Evolutionary conservation across 1,140 invertebrate species (phyloP), one percentile per base, ranked within the genome.

Genomic region (Euwallacea similis): DNA sequence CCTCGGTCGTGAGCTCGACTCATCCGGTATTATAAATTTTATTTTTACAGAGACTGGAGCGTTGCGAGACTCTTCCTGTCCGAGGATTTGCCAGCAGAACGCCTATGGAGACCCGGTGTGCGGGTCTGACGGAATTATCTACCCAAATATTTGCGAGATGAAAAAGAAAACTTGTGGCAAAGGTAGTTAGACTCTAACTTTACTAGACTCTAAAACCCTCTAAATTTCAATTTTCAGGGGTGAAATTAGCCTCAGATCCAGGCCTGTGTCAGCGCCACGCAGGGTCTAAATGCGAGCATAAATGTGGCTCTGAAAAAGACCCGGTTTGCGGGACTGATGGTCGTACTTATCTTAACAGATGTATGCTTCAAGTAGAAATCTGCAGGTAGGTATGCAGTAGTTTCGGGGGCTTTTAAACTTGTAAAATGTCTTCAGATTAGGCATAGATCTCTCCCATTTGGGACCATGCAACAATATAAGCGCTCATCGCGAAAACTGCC

Each of bases 281-380:
- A 3, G 90, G 91, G 56, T 93, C 91, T 70, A 90, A 89, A 76
- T 93, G 93, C 79, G 87, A 88, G 63, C 86, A 89, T 76, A 87
- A 90, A 11, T 95, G 93, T 79, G 87, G 89, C 2, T 87, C 88
- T 2, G 93, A 94, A 78, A 88, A 91, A 74, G 94, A 96, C 81
- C 90, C 90, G 0, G 93, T 97, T 9, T 98, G 96, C 79, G 95
- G 93, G 0, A 94, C 92, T 0, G 93, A 97, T 76, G 93, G 94
- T 13, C 85, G 90, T 56, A 96, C 94, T 0, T 97, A 97, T 78
- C 84, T 93, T 9, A 98, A 97, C 82, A 86, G 92, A 74, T 97
- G 95, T 81, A 93, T 95, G 88, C 85, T 97, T 72, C 88, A 92
- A 79, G 92, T 95, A 2, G 93, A 95, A 81, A 88, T 91, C 66